Evolutionary conservation across 2,113 vertebrate genomes (phyloP), one percentile per base, ranked within the genome.

Genomic region (Cathartes aura): DNA sequence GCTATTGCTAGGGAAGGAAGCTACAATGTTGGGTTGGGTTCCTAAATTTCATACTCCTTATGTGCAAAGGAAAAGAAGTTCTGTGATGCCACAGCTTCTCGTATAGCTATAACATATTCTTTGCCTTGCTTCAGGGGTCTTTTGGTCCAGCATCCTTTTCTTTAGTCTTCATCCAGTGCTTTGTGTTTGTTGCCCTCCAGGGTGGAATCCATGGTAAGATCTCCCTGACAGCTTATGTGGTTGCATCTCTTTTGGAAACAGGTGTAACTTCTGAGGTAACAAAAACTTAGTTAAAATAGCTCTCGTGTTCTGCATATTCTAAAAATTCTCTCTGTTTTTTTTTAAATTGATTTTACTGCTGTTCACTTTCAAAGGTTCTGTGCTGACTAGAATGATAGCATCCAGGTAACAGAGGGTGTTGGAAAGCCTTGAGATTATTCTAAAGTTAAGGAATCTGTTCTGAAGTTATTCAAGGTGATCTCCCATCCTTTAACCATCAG

Each of bases 171-270:
- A 90, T 19, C 15, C 32, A 36, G 21, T 72, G 53, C 1, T 76
- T 93, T 95, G 47, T 80, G 8, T 42, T 71, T 38, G 36, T 91
- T 94, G 52, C 55, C 32, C 52, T 83, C 32, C 96, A 99, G 99
- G 99, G 99, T 92, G 99, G 99, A 50, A 98, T 99, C 97, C 99
- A 99, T 22, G 99, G 99, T 48, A 99, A 99, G 95, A 99, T 99
- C 73, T 99, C 99, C 5, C 97, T 99, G 71, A 99, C 99, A 12
- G 99, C 99, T 9, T 99, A 99, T 45, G 99, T 99, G 95, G 98
- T 99, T 64, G 98, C 98, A 29, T 99, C 99, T 85, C 99, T 99
- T 14, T 96, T 99, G 98, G 99, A 99, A 97, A 99, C 99, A 0
- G 99, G 99, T n/a, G 98, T 99, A 55, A 98, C 97, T 82, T 99